These are phyloP conservation scores for Zosterops hypoxanthus DNA, from an alignment of 2,113 vertebrate species.

Conservation along the genomic window DNA sequence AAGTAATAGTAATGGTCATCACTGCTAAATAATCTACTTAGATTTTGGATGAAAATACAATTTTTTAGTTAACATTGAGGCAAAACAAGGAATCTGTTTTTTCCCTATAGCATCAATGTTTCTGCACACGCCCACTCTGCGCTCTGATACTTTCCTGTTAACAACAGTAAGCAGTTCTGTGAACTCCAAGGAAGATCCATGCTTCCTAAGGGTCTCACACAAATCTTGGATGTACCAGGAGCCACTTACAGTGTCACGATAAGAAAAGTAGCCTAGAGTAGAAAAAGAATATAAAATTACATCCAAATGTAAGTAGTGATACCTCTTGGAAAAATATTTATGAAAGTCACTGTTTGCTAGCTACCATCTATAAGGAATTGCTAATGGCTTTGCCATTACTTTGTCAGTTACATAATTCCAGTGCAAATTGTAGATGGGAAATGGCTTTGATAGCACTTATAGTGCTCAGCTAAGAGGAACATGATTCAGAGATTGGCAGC, in stretches of 20 bases:
- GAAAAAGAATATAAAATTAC: background rate
- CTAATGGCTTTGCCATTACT: background rate
- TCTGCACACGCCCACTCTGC: constrained; percentile 73
- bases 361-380: background rate
- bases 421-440: background rate
- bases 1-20: background rate
- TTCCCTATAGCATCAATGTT: constrained; percentile 83
- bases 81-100: constrained; percentile 96
- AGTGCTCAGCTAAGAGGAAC: background rate
- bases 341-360: background rate
- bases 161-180: constrained; percentile 92
- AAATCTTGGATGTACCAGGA: constrained; percentile 92
- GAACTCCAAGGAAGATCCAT: constrained; percentile 85
- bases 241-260: constrained; percentile 87
- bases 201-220: constrained; percentile 75
- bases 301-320: background rate
- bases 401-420: background rate
- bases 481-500: background rate
- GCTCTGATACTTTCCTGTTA: constrained; percentile 89
- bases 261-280: constrained; percentile 89
- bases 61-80: constrained; percentile 97
- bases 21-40: background rate
- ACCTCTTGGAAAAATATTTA: background rate
- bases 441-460: background rate
- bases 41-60: constrained; percentile 85